A percentile compares a stretch with the other conserved stretches of the same genome.
These are phyloP conservation scores for Margarornis squamiger DNA, from an alignment of 2,797 vertebrate genomes.

Conservation along the genomic window DNA sequence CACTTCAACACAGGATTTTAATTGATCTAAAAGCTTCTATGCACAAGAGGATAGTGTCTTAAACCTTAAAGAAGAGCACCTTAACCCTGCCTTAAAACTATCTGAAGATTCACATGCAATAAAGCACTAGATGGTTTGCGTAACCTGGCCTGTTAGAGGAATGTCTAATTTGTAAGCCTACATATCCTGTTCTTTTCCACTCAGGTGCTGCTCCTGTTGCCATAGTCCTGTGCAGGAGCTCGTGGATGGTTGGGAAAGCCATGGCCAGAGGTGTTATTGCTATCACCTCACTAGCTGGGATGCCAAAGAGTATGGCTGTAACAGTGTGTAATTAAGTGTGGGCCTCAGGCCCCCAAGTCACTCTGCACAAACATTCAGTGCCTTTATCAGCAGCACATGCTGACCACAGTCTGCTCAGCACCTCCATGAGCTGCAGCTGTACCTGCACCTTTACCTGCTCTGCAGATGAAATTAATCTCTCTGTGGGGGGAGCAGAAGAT, in stretches of 20 bases:
- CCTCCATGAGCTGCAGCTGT: neutral
- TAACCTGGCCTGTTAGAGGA: neutral
- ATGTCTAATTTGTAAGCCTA: neutral
- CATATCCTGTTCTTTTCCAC: neutral
- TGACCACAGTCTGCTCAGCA: neutral
- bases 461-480: neutral
- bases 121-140: neutral
- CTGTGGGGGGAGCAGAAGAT: fast-evolving
- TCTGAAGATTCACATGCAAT: neutral
- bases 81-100: neutral
- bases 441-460: neutral
- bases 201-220: neutral
- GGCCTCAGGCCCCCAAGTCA: neutral
- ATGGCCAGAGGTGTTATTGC: neutral
- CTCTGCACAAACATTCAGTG: neutral
- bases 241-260: neutral
- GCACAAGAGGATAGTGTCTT: neutral
- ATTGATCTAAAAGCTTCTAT: neutral
- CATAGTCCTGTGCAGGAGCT: neutral
- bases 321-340: fast-evolving
- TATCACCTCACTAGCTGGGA: neutral
- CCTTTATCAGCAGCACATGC: neutral
- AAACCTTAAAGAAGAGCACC: neutral
- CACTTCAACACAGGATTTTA: neutral
- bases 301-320: neutral